phyloP scores from a whole-genome alignment of 2,888 invertebrate genomes.

The Mythimna ferrago region DNA sequence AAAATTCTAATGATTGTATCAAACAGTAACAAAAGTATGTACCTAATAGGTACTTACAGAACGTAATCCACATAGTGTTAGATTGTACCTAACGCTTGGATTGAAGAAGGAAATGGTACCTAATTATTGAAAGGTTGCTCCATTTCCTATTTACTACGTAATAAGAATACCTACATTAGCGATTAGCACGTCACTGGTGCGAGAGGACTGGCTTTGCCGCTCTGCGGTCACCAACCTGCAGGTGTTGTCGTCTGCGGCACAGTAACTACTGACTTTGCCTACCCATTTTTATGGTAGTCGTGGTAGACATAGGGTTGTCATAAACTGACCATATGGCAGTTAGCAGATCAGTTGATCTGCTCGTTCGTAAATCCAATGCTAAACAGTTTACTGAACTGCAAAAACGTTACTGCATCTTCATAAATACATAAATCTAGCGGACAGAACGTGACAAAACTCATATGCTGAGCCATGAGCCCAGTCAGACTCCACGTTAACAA shows the following conservation, averaged over 20 bases:
- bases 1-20: not conserved
- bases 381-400: no score
- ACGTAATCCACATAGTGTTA: slow-evolving; percentile 24
- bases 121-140: slow-evolving; percentile 47
- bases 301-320: slow-evolving; percentile 21
- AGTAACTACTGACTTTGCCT: slow-evolving; percentile 14
- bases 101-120: slow-evolving; percentile 28
- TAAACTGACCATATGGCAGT: slow-evolving; percentile 12
- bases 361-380: no score
- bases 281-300: slow-evolving; percentile 14
- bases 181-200: slow-evolving; percentile 26
- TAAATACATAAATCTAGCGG: not conserved
- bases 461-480: not conserved
- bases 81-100: slow-evolving; percentile 40
- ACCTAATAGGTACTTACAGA: not conserved
- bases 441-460: not conserved
- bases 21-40: not conserved
- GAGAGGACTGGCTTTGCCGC: slow-evolving; percentile 26
- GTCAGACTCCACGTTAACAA: no score
- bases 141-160: slow-evolving; percentile 42
- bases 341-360: no score
- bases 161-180: slow-evolving; percentile 27
- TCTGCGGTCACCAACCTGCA: slow-evolving; percentile 42
- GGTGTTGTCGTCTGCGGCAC: not conserved
- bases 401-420: not conserved